Evolutionary conservation across 1,140 invertebrate species (phyloP).

Genomic region (Tetragonula clypearis): DNA sequence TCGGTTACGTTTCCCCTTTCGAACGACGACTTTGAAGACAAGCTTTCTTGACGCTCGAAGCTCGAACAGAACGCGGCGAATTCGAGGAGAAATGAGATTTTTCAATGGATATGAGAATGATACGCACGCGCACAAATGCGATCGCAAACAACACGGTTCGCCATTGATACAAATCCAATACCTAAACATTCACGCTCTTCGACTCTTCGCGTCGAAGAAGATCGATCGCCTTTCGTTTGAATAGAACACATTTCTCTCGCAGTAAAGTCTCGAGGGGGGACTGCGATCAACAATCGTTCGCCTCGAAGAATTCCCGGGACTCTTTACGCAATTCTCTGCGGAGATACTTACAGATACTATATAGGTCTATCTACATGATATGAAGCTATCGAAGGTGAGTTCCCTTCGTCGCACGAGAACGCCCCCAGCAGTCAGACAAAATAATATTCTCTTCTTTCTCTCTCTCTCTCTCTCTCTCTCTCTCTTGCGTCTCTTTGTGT

Average conservation of each 20-base stretch:
- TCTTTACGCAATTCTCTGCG: neutral
- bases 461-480: no score
- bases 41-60: neutral
- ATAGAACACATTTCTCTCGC: neutral
- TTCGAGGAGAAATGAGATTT: slow-evolving; percentile 1
- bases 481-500: no score
- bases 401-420: slow-evolving; percentile 11
- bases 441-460: neutral
- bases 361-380: slow-evolving; percentile 61
- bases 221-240: neutral
- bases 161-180: slow-evolving; percentile 8
- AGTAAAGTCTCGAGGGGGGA: neutral
- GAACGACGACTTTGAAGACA: neutral
- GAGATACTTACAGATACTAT: slow-evolving; percentile 39
- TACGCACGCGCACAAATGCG: neutral
- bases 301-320: slow-evolving; percentile 14
- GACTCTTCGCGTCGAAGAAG: neutral
- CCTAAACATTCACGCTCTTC: neutral
- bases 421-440: neutral
- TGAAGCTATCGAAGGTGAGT: slow-evolving; percentile 50
- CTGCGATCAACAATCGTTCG: neutral
- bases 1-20: neutral
- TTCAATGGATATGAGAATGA: slow-evolving; percentile 33
- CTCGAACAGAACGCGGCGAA: neutral
- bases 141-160: neutral